Base-by-base conservation (phyloP, 2,888 invertebrate genomes). In the Slavum lentiscoides region DNA sequence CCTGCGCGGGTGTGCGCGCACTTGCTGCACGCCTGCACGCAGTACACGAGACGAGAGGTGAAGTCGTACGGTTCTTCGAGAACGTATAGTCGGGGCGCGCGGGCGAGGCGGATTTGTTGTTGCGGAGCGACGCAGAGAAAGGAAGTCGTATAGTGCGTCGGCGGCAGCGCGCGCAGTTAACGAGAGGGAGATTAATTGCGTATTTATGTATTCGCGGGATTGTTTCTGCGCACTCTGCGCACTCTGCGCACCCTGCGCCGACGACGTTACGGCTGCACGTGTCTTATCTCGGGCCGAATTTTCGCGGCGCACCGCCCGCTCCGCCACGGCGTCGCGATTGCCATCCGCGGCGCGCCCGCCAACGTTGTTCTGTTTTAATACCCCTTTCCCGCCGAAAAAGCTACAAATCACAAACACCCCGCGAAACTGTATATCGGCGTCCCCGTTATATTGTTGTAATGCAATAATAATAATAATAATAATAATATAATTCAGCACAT, bases 151-250 rank as follows among this genome's bases (percentile, higher is more conserved):
- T n/a, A n/a, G n/a, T n/a, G 49, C 53, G 19, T 17, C 0, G 61
- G 23, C n/a, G 59, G 61, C 23, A 4, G 53, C 39, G 59, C n/a
- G 62, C 17, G 15, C 72, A 11, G 64, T 58, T 80, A 80, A 80
- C 80, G 69, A 81, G 75, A 81, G 82, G 74, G 74, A 82, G 77
- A 83, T 83, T 82, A 82, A 82, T 80, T 81, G 82, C 81, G 80
- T 81, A 82, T 82, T 82, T 82, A 81, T 81, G 80, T 82, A 82
- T 82, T 82, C 82, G 64, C 68, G 58, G 80, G 74, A 70, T 82
- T 82, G 83, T 82, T 73, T 67, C 61, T 43, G 64, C 62, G 43
- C 43, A 21, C 43, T 21, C 43, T 59, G 4, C 43, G 23, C 8
- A 53, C 53, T 6, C 67, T 6, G 23, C 23, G 39, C 19, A 17